Base-by-base conservation (phyloP, 2,113 vertebrate genomes). In the Columba janthina region DNA sequence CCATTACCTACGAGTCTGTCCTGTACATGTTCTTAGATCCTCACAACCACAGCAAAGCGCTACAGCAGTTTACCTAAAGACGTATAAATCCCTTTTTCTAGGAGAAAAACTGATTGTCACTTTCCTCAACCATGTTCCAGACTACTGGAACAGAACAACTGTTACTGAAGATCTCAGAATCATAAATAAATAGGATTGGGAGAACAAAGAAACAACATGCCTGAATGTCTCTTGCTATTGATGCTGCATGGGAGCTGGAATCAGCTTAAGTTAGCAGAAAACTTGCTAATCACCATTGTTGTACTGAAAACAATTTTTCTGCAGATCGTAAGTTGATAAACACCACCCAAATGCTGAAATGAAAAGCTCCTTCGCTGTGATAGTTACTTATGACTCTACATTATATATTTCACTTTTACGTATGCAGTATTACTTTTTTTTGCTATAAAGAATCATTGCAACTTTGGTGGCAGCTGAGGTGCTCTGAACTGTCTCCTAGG, bases 371-470 rank as follows among this genome's bases (percentile, higher is more conserved):
- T 95, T 93, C 92, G 53, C 94, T 93, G 87, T 93, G 93, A 97
- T 96, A 96, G 81, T 94, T 97, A 90, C 84, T 97, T 96, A 91
- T 72, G 88, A 93, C 90, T 97, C 84, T 77, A 96, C 84, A 65
- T 91, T 95, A 84, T 80, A 96, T 94, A 96, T 94, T 90, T 93
- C 92, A 94, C 91, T 97, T 97, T 97, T 96, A 97, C 96, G 94
- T 95, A 97, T 96, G 89, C 91, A 93, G 92, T 92, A 91, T 92
- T 98, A 93, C 96, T 96, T 97, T 97, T 97, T 42, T 44, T 96
- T 95, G 79, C 79, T 95, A 93, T 90, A 96, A 97, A 97, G 89
- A 97, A 89, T 88, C 54, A 38, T 11, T 51, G 79, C 87, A 93
- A 85, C 93, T 96, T 96, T 90, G 89, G 96, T 95, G 93, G 90